phyloP scores from a whole-genome alignment of 2,888 invertebrate genomes.

The Agelastica alni region DNA sequence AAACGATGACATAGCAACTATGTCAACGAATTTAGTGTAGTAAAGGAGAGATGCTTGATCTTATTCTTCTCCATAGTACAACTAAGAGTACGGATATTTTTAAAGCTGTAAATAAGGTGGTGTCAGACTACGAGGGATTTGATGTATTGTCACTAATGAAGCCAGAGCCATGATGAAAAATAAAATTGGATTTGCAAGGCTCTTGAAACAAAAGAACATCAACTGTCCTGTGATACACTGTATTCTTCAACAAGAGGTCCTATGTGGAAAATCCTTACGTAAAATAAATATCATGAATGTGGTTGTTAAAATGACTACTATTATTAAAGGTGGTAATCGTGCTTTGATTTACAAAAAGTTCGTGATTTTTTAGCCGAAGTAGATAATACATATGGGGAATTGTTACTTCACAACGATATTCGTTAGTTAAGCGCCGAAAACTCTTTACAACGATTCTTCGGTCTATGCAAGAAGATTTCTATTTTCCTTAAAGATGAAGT shows the following conservation, averaged over 20 bases:
- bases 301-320: too few species aligned
- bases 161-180: background rate
- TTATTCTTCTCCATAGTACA: background rate
- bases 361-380: too few species aligned
- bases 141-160: slow-evolving; percentile 4
- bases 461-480: slow-evolving; percentile 6
- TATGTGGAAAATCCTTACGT: too few species aligned
- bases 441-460: slow-evolving; percentile 14
- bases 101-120: background rate
- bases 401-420: too few species aligned
- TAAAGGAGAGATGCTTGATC: background rate
- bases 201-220: slow-evolving; percentile 14
- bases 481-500: slow-evolving; percentile 4
- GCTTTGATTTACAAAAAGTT: too few species aligned
- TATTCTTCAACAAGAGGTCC: slow-evolving; percentile 9
- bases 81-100: background rate
- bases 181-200: slow-evolving; percentile 11
- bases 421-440: slow-evolving; percentile 11
- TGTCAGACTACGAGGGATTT: background rate
- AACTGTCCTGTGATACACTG: slow-evolving; percentile 16
- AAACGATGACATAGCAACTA: too few species aligned
- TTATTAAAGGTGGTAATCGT: too few species aligned
- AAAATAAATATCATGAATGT: too few species aligned
- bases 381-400: too few species aligned
- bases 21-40: too few species aligned